A percentile compares a stretch with the other conserved stretches of the same genome.
Conservation (phyloP, 92 coral and sea anemone genomes). For the Desmophyllum pertusum region DNA sequence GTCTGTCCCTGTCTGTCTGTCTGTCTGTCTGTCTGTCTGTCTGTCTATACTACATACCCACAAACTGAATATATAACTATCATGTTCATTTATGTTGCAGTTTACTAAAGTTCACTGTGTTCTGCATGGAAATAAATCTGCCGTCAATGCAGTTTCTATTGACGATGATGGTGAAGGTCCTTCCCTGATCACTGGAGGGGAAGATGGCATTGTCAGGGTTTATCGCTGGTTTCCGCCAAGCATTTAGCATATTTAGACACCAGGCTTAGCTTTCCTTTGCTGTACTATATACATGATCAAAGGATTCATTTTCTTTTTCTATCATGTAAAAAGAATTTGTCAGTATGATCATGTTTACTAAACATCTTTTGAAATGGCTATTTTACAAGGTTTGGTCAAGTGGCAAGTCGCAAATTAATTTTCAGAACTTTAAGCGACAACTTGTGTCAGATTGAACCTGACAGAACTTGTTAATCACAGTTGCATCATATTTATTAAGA, state of each 20-base stretch:
- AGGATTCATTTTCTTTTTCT: background rate
- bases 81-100: conserved; percentile 34
- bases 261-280: background rate
- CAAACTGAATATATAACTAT: background rate
- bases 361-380: too few relatives aligned
- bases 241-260: background rate
- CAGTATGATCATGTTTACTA: background rate
- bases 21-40: background rate
- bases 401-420: background rate
- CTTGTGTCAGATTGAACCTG: background rate
- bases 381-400: background rate
- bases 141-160: conserved; percentile 61
- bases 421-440: background rate
- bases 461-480: background rate
- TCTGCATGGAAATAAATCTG: conserved; percentile 52
- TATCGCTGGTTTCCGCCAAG: conserved; percentile 88
- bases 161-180: conserved; percentile 92
- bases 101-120: conserved; percentile 66
- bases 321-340: background rate
- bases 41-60: background rate
- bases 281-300: background rate
- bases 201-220: conserved; percentile 73
- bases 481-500: background rate
- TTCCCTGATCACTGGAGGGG: conserved; percentile 65
- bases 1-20: too few relatives aligned